These are phyloP conservation scores for Parazoanthus atlanticus DNA, from an alignment of 92 coral and sea anemone species.

Conservation along the genomic window DNA sequence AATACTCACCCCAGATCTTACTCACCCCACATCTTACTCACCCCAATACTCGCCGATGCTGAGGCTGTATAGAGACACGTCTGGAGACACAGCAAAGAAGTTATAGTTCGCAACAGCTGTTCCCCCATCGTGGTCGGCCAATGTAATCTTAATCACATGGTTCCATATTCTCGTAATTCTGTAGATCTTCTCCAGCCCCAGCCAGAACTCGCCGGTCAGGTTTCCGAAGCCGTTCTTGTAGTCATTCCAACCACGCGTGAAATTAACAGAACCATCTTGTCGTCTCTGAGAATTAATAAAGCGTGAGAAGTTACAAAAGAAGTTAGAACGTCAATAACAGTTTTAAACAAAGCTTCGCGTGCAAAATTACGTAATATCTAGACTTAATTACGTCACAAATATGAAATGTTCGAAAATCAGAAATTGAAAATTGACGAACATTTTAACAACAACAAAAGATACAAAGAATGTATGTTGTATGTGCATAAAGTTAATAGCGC, in stretches of 20 bases:
- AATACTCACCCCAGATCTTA: too few species aligned
- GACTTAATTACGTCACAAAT: not conserved
- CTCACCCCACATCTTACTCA: not conserved
- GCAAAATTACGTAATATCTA: not conserved
- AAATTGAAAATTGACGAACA: too few species aligned
- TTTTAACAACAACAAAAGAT: too few species aligned
- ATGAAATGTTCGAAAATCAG: too few species aligned
- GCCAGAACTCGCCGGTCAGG: conserved; percentile 40
- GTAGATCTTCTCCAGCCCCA: conserved; percentile 35
- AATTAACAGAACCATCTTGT: conserved; percentile 31
- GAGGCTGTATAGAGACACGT: conserved; percentile 15
- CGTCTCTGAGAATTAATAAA: conserved; percentile 9
- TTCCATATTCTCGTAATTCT: not conserved
- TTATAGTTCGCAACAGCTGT: conserved; percentile 11
- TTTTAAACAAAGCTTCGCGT: not conserved
- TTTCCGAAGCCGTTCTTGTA: conserved; percentile 35
- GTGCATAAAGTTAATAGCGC: too few species aligned
- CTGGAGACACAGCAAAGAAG: conserved; percentile 21
- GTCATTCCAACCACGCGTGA: conserved; percentile 39
- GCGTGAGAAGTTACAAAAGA: not conserved
- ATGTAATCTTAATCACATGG: not conserved
- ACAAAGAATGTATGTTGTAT: too few species aligned
- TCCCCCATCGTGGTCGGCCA: conserved; percentile 12
- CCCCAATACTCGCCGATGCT: conserved; percentile 12
- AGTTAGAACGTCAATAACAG: not conserved